These are phyloP conservation scores for Trachymyrmex septentrionalis DNA, from an alignment of 1,140 invertebrate genomes.

Conservation along the genomic window DNA sequence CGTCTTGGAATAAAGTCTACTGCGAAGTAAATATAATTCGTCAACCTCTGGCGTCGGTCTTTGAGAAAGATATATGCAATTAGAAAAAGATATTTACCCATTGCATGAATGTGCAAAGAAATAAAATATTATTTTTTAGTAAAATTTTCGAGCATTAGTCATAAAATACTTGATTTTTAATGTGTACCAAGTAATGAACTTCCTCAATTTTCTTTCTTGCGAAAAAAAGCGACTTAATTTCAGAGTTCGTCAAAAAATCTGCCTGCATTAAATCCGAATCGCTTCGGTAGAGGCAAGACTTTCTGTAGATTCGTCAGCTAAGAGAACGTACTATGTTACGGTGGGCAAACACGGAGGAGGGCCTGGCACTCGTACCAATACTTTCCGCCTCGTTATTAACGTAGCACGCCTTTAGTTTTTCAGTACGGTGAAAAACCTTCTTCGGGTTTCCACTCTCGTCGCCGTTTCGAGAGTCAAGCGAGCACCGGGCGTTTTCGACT, in stretches of 20 bases:
- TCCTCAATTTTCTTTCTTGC: background rate
- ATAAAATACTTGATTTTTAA: background rate
- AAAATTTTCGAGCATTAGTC: background rate
- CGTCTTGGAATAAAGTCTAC: slow-evolving; percentile 46
- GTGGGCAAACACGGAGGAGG: slow-evolving; percentile 54
- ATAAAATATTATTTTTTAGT: background rate
- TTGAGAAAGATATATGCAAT: background rate
- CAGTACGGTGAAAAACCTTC: slow-evolving; percentile 68
- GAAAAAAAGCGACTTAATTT: background rate
- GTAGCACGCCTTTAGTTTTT: slow-evolving; percentile 68
- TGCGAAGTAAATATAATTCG: background rate
- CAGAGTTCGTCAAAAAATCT: slow-evolving; percentile 4
- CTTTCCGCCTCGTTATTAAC: slow-evolving; percentile 69
- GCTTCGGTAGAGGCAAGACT: background rate
- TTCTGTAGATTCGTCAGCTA: background rate
- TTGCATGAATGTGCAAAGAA: background rate
- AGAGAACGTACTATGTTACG: slow-evolving; percentile 53
- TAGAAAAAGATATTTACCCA: background rate
- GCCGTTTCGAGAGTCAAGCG: slow-evolving; percentile 65
- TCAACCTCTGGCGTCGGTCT: background rate
- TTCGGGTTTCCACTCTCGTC: slow-evolving; percentile 53
- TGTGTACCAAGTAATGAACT: background rate
- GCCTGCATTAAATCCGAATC: background rate
- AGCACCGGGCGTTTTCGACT: slow-evolving; percentile 56
- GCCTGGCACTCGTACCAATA: slow-evolving; percentile 35